A percentile compares a stretch with the other conserved stretches of the same genome.
phyloP scores from a whole-genome alignment of 2,797 vertebrate species.

The Heliangelus exortis region DNA sequence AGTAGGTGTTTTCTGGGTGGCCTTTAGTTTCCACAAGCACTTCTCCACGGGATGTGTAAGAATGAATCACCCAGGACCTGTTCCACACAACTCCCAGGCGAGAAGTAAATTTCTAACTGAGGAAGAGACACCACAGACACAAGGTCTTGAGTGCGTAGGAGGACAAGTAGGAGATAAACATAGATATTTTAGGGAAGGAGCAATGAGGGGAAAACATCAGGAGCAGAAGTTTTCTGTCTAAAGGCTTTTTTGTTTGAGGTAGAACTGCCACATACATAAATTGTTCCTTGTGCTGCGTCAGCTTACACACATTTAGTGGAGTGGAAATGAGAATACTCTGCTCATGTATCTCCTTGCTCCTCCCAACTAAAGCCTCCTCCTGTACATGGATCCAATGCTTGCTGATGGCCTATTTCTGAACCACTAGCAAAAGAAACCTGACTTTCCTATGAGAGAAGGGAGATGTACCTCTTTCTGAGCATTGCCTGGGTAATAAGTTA shows the following conservation, averaged over 20 bases:
- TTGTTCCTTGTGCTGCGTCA: neutral
- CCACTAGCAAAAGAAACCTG: neutral
- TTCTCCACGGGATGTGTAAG: slow-evolving; percentile 8
- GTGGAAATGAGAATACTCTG: neutral
- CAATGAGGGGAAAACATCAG: neutral
- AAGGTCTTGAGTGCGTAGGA: neutral
- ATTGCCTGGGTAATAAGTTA: neutral
- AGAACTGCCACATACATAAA: neutral
- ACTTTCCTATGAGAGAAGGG: neutral
- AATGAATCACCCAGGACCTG: neutral
- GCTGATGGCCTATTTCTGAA: neutral
- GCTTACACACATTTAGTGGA: neutral
- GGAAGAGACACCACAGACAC: slow-evolving; percentile 35
- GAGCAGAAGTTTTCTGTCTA: neutral
- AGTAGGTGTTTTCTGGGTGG: slow-evolving; percentile 14
- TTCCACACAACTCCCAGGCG: neutral
- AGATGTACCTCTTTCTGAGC: neutral
- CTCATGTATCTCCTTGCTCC: neutral
- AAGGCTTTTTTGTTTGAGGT: neutral
- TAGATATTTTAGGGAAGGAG: neutral
- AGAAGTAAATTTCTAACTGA: slow-evolving; percentile 11
- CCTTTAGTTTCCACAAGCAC: neutral
- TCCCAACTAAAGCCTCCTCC: neutral
- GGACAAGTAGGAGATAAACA: slow-evolving; percentile 4
- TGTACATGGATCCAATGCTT: neutral